Evolutionary conservation across 1,140 invertebrate species (phyloP), one percentile per base, ranked within the genome.

Genomic region (Portunus trituberculatus): DNA sequence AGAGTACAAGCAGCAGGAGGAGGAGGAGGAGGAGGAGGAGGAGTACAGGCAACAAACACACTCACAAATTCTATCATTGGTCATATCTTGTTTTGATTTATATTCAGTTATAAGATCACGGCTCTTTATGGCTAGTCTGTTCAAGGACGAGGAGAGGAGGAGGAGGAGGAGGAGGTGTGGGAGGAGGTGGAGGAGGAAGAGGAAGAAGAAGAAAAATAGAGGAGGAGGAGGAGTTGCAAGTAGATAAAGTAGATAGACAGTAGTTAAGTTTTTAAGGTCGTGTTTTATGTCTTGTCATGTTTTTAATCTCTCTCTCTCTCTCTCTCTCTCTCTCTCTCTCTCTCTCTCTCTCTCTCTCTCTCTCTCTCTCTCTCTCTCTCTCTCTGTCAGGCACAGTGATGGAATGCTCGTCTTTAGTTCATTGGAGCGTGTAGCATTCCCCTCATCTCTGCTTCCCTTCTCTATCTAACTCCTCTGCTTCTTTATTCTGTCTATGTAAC

Each of bases 281-380:
- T 59, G 52, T 0, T 14, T 52, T 6, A 14, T 52, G 6, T 52
- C 6, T 52, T 52, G 48, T 52, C 48, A 52, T 84, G 16, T 39
- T 29, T 46, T 8, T 89, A 6, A 7, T 45, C 16, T 45, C 28
- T 46, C 87, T 46, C 39, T 89, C 87, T 89, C 87, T 89, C 87
- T 89, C 87, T n/a, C n/a, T 45, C 32, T n/a, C 32, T n/a, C n/a
- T 45, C 87, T 46, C 87, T 89, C 45, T 89, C 87, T 89, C 87
- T 45, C 87, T 89, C 90, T 76, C 90, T 92, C 90, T 76, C 52
- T 92, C 90, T 76, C 90, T 76, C 90, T 92, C 90, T 92, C 52
- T 92, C 90, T 92, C 90, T 76, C 90, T 92, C 90, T 92, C 90
- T 76, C 48, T 92, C 48, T 59, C 90, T n/a, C n/a, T 59, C 90